A percentile compares a stretch with the other conserved stretches of the same genome.
Conservation (phyloP, 64 coral and sea anemone genomes). For the Trachythela sp. region DNA sequence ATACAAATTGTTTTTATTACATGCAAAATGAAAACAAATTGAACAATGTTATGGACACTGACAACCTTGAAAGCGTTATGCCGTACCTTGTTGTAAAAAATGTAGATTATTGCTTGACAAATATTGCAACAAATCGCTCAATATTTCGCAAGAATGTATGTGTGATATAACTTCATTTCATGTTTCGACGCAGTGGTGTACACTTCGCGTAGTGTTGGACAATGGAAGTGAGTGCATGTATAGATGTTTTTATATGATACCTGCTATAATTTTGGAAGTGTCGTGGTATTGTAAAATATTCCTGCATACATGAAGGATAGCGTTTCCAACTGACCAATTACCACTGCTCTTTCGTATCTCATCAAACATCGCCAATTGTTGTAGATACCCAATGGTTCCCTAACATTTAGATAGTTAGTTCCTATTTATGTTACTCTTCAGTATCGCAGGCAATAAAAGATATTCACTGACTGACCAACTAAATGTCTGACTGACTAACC, state of each 20-base stretch:
- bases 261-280: not conserved
- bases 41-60: no score
- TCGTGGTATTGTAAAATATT: constrained; percentile 15
- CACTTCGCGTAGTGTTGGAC: no score
- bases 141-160: no score
- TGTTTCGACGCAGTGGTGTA: not conserved
- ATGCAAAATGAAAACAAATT: not conserved
- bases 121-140: no score
- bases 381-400: not conserved
- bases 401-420: not conserved
- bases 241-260: not conserved
- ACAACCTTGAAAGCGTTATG: no score
- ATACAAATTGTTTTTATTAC: not conserved
- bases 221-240: not conserved
- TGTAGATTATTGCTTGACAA: no score
- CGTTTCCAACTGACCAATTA: not conserved
- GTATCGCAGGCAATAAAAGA: no score
- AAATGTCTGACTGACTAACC: no score
- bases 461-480: no score
- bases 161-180: no score
- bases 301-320: not conserved
- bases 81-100: no score
- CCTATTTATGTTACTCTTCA: no score
- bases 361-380: not conserved
- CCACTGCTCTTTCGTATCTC: not conserved